Base-by-base conservation (phyloP, 1,140 invertebrate genomes). In the Ditylenchus dipsaci region DNA sequence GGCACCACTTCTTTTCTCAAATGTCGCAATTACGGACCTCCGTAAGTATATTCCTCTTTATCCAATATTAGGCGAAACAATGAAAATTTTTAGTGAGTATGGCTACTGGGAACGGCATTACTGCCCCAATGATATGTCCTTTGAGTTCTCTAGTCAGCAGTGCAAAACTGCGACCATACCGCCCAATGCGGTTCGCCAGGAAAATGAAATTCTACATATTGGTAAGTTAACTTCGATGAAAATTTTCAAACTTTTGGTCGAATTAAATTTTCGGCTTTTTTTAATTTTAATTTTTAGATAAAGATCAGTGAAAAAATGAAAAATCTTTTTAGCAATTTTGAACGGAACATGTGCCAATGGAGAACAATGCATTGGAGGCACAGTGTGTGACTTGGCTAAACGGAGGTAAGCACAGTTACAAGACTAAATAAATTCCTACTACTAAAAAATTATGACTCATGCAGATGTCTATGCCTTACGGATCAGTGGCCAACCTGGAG, bases 351-450 rank as follows among this genome's bases (percentile, higher is more conserved):
- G 79, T 65, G 79, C 73, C 26, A 71, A 77, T 47, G 79, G 79
- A 29, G 81, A 81, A 49, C 71, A 72, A 38, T 81, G 79, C 57
- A 83, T 83, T 57, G 79, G 79, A 26, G 78, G 78, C n/a, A 83
- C 81, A 45, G 76, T 81, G 26, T 81, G 79, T 60, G 79, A 81
- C 56, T 61, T 69, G 11, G 60, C 63, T 23, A 60, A 77, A 49
- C 63, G 43, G 11, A 38, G 33, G 33, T 38, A 38, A n/a, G n/a
- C n/a, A 38, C 33, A 38, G 3, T 38, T 38, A 38, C n/a, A n/a
- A n/a, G n/a, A n/a, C n/a, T n/a, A n/a, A n/a, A n/a, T n/a, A n/a
- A n/a, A n/a, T 38, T 38, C 33, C 11, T 38, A 38, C 33, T 38
- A 5, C 3, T 5, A 11, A 38, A 38, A 38, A 5, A 38, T 5